Evolutionary conservation across 2,888 invertebrate genomes (phyloP).

Genomic region (Acronicta psi): DNA sequence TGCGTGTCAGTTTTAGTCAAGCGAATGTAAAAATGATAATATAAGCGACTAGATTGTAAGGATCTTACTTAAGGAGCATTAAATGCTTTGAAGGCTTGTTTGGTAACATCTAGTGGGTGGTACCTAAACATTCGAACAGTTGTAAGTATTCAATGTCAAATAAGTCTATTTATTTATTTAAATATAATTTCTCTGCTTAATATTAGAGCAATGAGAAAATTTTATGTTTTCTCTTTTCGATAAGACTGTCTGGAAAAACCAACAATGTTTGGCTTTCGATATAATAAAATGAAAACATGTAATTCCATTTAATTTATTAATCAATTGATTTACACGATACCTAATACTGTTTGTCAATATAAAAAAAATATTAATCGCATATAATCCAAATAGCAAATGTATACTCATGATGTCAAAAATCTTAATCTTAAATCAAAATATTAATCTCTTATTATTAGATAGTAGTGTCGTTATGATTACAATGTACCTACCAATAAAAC

Average conservation of each 20-base stretch:
- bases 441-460: constrained; percentile 31
- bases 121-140: constrained; percentile 19
- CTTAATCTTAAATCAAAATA: constrained; percentile 1
- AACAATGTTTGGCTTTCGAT: constrained; percentile 9
- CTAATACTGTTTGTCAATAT: constrained; percentile 20
- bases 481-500: constrained; percentile 32
- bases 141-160: constrained; percentile 17
- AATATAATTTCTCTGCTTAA: constrained; percentile 24
- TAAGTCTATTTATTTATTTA: constrained; percentile 42
- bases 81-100: constrained; percentile 43
- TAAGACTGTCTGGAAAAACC: constrained; percentile 36
- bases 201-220: constrained; percentile 32
- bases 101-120: constrained; percentile 6
- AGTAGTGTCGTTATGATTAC: constrained; percentile 25
- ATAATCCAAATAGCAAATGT: constrained; percentile 29
- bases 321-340: constrained; percentile 29
- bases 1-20: constrained; percentile 50
- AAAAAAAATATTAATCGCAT: constrained; percentile 28
- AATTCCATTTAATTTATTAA: constrained; percentile 12
- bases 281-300: constrained; percentile 12
- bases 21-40: constrained; percentile 47
- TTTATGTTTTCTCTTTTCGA: constrained; percentile 11
- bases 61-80: constrained; percentile 42
- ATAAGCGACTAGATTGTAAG: constrained; percentile 49
- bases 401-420: constrained; percentile 9